Evolutionary conservation across 2,888 invertebrate species (phyloP), one percentile per base, ranked within the genome.

Genomic region (Endotricha flammealis): DNA sequence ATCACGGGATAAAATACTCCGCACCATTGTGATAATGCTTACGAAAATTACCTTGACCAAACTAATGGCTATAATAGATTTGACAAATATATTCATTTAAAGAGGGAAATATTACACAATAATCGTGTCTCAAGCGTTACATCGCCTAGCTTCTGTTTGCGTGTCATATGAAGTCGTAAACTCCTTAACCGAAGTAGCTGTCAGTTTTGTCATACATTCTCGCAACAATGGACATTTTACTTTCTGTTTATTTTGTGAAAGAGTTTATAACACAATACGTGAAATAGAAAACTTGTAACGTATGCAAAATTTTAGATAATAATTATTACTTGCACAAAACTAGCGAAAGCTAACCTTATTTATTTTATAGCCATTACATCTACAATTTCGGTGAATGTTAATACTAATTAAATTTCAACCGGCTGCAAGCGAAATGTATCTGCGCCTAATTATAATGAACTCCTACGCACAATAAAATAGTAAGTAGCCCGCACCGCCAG

Each of bases 1-100:
- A 29, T 6, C 12, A 10, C 27, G 12, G 27, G n/a, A 43, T 46
- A 55, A 57, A 56, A 43, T 40, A 48, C 42, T 44, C 29, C 32
- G 16, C 41, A 48, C 44, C 53, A 50, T 54, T 65, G 64, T 70
- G 68, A 69, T 67, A 73, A 68, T 65, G 56, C 62, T 79, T 73
- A 72, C 76, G 72, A 81, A 77, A 78, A 78, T 51, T 53, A 46
- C 80, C 82, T 83, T 83, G 81, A 75, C 72, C 72, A 67, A 72
- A 63, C 69, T 71, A 74, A 70, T 64, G 58, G 66, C 46, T 59
- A 75, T 75, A 80, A 82, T 70, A 67, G 55, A 59, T 76, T 72
- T 57, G 54, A 69, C 76, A 83, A 82, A 83, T 72, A 81, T 72
- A 74, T 77, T 70, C 62, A 71, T 72, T 61, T 64, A 64, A 68